These are phyloP conservation scores for Labrus mixtus DNA, from an alignment of 2,113 vertebrate genomes.

Conservation along the genomic window DNA sequence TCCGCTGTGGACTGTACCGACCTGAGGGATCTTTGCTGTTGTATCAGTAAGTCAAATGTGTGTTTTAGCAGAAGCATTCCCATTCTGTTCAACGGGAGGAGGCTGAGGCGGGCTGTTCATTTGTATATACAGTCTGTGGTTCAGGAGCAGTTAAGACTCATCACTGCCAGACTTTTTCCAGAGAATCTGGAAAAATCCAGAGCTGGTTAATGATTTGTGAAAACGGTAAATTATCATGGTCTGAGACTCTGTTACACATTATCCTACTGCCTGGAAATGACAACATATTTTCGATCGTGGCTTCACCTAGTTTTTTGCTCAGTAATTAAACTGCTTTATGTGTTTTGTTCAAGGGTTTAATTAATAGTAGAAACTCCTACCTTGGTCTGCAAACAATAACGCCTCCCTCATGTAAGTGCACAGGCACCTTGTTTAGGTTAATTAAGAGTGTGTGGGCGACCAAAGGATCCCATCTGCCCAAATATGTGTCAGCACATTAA, in stretches of 20 bases:
- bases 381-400: constrained; percentile 13
- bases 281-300: constrained; percentile 26
- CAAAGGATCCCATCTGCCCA: constrained; percentile 29
- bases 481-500: constrained; percentile 75
- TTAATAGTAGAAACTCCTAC: constrained; percentile 21
- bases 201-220: constrained; percentile 75
- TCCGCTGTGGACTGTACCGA: too few species aligned
- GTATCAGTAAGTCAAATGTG: too few species aligned
- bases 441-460: constrained; percentile 69
- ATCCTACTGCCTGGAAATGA: constrained; percentile 56
- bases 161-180: constrained; percentile 23
- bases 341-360: constrained; percentile 5
- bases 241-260: constrained; percentile 72
- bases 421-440: constrained; percentile 69
- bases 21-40: too few species aligned
- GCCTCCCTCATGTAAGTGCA: constrained; percentile 38
- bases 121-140: not conserved
- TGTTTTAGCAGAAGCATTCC: too few species aligned
- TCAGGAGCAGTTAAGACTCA: constrained; percentile 14
- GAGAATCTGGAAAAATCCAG: constrained; percentile 34
- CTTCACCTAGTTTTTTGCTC: not conserved
- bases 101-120: too few species aligned
- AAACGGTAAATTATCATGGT: constrained; percentile 54
- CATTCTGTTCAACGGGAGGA: too few species aligned
- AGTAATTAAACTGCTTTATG: not conserved